phyloP scores from a whole-genome alignment of 2,797 vertebrate genomes.

The Prunella strophiata region DNA sequence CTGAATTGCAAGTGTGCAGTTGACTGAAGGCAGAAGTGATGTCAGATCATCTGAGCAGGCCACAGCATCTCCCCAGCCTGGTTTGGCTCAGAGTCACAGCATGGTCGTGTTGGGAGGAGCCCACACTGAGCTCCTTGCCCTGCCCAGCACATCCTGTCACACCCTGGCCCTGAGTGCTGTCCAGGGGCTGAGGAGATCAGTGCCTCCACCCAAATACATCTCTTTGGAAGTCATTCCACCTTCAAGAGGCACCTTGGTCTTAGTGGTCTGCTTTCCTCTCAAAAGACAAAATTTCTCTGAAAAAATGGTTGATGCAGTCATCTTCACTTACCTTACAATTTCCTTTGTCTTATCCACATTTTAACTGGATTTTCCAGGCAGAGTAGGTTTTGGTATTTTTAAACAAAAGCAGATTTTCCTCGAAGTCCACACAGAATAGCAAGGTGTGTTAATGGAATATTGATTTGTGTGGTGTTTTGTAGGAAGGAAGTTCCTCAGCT shows the following conservation, averaged over 20 bases:
- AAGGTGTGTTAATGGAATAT: not conserved
- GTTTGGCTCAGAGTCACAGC: not conserved
- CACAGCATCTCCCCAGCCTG: not conserved
- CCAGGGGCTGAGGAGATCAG: not conserved
- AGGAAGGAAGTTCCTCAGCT: not conserved
- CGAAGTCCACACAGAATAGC: not conserved
- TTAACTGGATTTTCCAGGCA: not conserved
- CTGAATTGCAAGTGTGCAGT: not conserved
- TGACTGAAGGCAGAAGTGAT: not conserved
- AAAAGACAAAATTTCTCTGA: not conserved
- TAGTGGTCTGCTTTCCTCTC: not conserved
- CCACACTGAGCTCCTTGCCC: not conserved
- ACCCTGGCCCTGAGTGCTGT: not conserved
- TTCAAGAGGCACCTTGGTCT: not conserved
- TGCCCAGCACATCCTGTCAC: not conserved
- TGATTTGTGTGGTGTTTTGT: not conserved
- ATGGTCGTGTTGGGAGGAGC: rapidly evolving
- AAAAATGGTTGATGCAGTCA: not conserved
- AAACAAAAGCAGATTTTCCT: not conserved
- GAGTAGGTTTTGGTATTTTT: not conserved
- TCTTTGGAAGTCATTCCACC: not conserved
- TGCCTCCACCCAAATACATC: not conserved
- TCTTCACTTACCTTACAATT: not conserved
- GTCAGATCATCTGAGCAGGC: not conserved
- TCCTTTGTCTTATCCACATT: not conserved